A percentile compares a stretch with the other conserved stretches of the same genome.
phyloP scores from a whole-genome alignment of 2,888 invertebrate genomes.

The Apamea monoglypha region DNA sequence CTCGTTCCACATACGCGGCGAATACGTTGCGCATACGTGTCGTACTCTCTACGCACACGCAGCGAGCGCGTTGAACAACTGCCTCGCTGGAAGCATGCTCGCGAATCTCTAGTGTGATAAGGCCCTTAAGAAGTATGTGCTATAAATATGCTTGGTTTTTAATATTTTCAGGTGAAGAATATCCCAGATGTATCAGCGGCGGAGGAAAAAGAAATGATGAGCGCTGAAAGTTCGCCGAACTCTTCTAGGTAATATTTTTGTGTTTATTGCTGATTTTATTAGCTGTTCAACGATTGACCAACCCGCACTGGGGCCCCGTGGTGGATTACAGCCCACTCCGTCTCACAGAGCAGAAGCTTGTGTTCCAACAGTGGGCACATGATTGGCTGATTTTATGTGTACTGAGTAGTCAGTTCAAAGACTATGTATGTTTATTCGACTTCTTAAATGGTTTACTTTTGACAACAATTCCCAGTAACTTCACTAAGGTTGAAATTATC shows the following conservation, averaged over 20 bases:
- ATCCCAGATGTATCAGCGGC: slow-evolving; percentile 94
- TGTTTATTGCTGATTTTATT: neutral
- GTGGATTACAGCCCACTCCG: neutral
- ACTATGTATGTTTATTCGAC: neutral
- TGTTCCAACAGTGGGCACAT: neutral
- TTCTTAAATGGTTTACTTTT: neutral
- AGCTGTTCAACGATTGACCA: neutral
- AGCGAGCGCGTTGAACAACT: no score
- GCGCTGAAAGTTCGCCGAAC: slow-evolving; percentile 85
- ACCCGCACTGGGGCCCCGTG: neutral
- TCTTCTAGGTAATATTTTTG: slow-evolving; percentile 79
- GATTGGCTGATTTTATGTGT: neutral
- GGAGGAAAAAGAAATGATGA: slow-evolving; percentile 91
- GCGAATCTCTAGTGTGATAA: neutral
- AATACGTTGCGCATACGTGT: no score
- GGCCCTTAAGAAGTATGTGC: neutral
- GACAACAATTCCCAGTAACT: neutral
- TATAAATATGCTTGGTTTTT: neutral
- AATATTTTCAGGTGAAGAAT: slow-evolving; percentile 89
- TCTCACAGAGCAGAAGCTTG: neutral
- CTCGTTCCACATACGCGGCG: no score
- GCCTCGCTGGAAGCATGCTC: no score
- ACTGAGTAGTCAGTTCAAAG: neutral
- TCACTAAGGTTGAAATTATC: neutral
- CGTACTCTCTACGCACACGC: no score